Percentiles rank a stretch among this genome's conserved stretches.
phyloP scores from a whole-genome alignment of 2,888 invertebrate genomes.

The Ichneumoninae sp. region DNA sequence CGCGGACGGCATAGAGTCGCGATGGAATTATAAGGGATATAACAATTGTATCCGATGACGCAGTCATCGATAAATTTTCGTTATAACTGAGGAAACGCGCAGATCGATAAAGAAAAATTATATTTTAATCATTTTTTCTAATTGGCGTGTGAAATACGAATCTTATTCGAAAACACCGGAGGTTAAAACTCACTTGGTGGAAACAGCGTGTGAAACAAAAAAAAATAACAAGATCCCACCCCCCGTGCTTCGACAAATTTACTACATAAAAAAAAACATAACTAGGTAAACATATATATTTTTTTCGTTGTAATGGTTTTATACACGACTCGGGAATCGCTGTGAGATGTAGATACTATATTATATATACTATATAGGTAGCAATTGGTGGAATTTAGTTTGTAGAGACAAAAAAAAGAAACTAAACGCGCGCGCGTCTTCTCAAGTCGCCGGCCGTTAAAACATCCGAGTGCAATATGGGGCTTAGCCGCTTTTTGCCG shows the following conservation, averaged over 20 bases:
- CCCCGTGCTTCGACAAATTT: conserved; percentile 55
- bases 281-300: conserved; percentile 56
- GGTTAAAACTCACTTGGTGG: conserved; percentile 5
- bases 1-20: conserved; percentile 55
- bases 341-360: conserved; percentile 69
- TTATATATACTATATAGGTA: conserved; percentile 58
- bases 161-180: background rate
- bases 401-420: conserved; percentile 44
- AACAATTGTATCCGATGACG: conserved; percentile 38
- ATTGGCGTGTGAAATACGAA: conserved; percentile 33
- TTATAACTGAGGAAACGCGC: background rate
- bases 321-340: conserved; percentile 65
- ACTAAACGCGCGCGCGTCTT: conserved; percentile 49
- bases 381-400: conserved; percentile 63
- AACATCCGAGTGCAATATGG: conserved; percentile 76
- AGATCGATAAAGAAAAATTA: conserved; percentile 37
- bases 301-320: conserved; percentile 65
- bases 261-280: conserved; percentile 51
- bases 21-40: conserved; percentile 48
- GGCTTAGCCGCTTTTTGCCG: conserved; percentile 67
- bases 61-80: conserved; percentile 29
- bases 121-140: conserved; percentile 63
- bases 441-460: conserved; percentile 44
- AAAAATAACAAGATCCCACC: conserved; percentile 43
- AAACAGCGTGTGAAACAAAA: background rate